Conservation (phyloP, 53 echinoderm and acorn worm genomes). For the Apostichopus leukothele region DNA sequence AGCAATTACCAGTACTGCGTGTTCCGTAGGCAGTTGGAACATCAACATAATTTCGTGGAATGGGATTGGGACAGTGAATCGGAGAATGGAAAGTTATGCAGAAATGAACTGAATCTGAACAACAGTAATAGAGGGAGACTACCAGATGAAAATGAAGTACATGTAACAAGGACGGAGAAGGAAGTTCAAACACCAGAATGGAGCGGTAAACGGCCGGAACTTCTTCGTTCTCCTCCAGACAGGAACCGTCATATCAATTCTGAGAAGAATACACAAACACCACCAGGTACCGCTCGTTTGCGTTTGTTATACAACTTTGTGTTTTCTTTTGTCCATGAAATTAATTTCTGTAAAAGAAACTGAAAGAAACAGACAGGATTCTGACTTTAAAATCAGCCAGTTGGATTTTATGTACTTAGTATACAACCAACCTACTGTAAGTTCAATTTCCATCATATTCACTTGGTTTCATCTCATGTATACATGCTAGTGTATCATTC, state of each 20-base stretch:
- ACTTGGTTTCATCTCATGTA: too few relatives aligned
- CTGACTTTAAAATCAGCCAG: too few relatives aligned
- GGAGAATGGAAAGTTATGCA: conserved; percentile 34
- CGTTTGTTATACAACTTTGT: too few relatives aligned
- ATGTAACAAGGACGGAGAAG: conserved; percentile 10
- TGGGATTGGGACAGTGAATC: conserved; percentile 93
- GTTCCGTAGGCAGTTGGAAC: conserved; percentile 66
- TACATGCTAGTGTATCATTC: too few relatives aligned
- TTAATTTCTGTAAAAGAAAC: too few relatives aligned
- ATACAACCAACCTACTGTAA: too few relatives aligned
- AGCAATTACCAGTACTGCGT: conserved; percentile 21
- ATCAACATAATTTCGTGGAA: conserved; percentile 74
- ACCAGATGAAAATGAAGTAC: background rate
- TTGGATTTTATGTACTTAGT: too few relatives aligned
- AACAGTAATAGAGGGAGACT: conserved; percentile 15
- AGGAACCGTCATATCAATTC: background rate
- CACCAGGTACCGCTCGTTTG: background rate
- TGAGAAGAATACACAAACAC: background rate
- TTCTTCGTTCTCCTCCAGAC: background rate
- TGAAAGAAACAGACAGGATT: too few relatives aligned
- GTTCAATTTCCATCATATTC: too few relatives aligned
- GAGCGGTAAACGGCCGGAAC: background rate
- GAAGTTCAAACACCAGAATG: conserved; percentile 70
- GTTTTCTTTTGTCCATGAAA: too few relatives aligned
- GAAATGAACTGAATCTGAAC: background rate